Evolutionary conservation across 1,140 invertebrate genomes (phyloP).

Genomic region (Zaprionus nigranus): DNA sequence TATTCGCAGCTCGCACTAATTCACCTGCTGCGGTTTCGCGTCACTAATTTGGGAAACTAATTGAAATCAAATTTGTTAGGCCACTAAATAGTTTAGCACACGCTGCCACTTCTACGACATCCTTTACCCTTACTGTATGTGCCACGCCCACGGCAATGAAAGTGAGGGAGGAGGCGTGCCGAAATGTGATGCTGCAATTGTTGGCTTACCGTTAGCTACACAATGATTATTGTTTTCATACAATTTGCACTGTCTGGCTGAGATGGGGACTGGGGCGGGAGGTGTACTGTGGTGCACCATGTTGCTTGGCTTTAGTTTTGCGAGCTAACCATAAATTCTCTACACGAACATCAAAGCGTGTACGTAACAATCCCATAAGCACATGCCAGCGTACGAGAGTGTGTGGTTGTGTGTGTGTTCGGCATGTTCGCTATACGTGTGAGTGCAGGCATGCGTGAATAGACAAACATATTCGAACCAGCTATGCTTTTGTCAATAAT

Average conservation of each 20-base stretch:
- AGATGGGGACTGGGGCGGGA: neutral
- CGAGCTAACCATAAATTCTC: slow-evolving; percentile 69
- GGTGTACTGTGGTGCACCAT: slow-evolving; percentile 33
- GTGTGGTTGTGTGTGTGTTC: slow-evolving; percentile 20
- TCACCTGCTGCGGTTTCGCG: slow-evolving; percentile 67
- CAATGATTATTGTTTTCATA: slow-evolving; percentile 77
- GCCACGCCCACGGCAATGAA: slow-evolving; percentile 19
- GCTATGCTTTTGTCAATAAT: slow-evolving; percentile 78
- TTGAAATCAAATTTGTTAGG: slow-evolving; percentile 76
- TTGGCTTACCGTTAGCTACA: slow-evolving; percentile 61
- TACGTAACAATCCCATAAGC: slow-evolving; percentile 46
- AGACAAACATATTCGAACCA: slow-evolving; percentile 66
- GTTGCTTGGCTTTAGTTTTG: slow-evolving; percentile 63
- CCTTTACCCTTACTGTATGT: no score
- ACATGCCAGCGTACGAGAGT: slow-evolving; percentile 5
- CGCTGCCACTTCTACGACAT: slow-evolving; percentile 32
- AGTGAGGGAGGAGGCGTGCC: neutral
- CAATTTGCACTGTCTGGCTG: slow-evolving; percentile 57
- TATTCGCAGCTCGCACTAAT: slow-evolving; percentile 47
- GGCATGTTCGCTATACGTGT: slow-evolving; percentile 5
- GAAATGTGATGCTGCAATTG: slow-evolving; percentile 17
- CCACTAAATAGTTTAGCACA: slow-evolving; percentile 74
- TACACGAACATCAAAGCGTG: slow-evolving; percentile 69
- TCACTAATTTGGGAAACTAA: slow-evolving; percentile 77
- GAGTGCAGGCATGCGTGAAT: slow-evolving; percentile 70